Base-by-base conservation (phyloP, 1,140 invertebrate genomes). In the Drosophila arizonae region DNA sequence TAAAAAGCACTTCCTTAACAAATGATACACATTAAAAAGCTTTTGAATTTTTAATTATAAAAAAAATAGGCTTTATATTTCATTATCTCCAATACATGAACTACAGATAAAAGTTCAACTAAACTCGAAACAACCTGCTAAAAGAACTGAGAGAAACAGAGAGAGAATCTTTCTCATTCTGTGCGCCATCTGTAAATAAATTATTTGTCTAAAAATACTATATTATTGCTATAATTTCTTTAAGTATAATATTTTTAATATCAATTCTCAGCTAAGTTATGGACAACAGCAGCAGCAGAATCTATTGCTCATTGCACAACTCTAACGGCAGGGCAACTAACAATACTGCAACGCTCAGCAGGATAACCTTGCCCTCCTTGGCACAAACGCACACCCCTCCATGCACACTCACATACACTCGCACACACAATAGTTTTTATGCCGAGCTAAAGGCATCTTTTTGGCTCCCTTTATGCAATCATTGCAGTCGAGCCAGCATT, bases 391-490 rank as follows among this genome's bases (percentile, higher is more conserved):
- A 30, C 33, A 43, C 1, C 21, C 21, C 21, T 0, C 21, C 21
- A 24, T 24, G 2, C 61, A 39, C 11, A 56, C 30, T 55, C 39
- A 55, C 36, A 17, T 21, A 41, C 30, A 15, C 43, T 17, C 11
- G n/a, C 15, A 21, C 24, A 48, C 17, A 62, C 43, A 73, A 63
- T 73, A 56, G 33, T 43, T 62, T 69, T 69, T 62, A 73, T 62
- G 26, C 36, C 51, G 36, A 45, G 43, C 33, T 56, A 48, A 39
- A 68, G 30, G 51, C 71, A 56, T 73, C 65, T 60, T 55, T 64
- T 69, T 69, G 36, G 58, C 51, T 63, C 52, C 15, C 67, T 86
- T 86, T 87, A 82, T 82, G 79, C 79, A 86, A 86, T 86, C 82
- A 86, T 87, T 66, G 75, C 79, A 81, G 79, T 62, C 50, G 51